Conservation (phyloP, 2,888 invertebrate genomes). For the Onchidella celtica region DNA sequence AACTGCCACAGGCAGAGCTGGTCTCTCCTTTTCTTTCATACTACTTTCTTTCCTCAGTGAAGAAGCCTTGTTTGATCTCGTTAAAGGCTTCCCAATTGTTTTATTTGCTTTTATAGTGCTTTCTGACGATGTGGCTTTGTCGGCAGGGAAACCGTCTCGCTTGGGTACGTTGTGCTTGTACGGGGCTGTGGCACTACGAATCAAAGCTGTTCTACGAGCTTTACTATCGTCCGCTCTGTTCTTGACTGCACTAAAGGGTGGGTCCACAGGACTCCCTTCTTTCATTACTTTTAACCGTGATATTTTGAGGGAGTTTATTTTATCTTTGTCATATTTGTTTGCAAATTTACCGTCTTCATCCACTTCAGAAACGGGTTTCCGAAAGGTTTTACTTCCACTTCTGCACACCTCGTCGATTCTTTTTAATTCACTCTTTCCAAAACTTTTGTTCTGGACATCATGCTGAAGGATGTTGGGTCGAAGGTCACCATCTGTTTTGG, state of each 20-base stretch:
- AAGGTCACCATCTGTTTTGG: slow-evolving; percentile 24
- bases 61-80: slow-evolving; percentile 36
- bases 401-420: neutral
- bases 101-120: neutral
- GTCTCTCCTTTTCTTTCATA: slow-evolving; percentile 12
- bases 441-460: neutral
- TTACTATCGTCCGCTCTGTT: neutral
- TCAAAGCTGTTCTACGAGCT: slow-evolving; percentile 1
- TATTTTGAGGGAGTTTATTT: neutral
- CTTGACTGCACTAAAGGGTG: slow-evolving; percentile 15
- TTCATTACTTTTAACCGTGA: slow-evolving; percentile 6
- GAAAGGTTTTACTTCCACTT: slow-evolving; percentile 28
- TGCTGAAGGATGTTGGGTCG: neutral
- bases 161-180: neutral
- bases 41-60: slow-evolving; percentile 42
- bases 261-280: slow-evolving; percentile 42
- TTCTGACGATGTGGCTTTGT: neutral
- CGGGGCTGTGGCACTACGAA: slow-evolving; percentile 36
- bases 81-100: neutral
- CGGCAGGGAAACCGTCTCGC: neutral
- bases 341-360: neutral
- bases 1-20: neutral
- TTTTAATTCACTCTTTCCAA: neutral
- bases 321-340: neutral
- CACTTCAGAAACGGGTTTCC: neutral